Percentiles rank a stretch among this genome's conserved stretches.
Conservation (phyloP, 2,113 vertebrate genomes). For the Oreochromis spilurus region DNA sequence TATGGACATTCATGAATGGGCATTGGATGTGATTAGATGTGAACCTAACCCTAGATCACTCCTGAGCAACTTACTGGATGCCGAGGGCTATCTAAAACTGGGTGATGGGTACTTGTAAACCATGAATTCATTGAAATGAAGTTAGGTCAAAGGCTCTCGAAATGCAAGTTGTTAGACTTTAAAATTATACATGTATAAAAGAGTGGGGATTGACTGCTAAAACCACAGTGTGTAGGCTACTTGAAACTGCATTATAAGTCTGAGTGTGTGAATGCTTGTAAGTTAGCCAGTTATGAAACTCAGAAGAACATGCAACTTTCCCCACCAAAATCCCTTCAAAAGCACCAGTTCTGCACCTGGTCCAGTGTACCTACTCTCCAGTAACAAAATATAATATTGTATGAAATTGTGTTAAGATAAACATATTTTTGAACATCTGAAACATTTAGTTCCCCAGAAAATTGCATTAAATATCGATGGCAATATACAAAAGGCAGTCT, state of each 20-base stretch:
- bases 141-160: background rate
- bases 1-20: background rate
- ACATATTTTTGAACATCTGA: background rate
- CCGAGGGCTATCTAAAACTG: background rate
- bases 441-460: background rate
- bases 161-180: background rate
- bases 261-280: background rate
- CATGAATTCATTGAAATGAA: background rate
- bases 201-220: background rate
- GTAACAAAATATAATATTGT: background rate
- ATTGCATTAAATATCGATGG: too few relatives aligned
- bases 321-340: background rate
- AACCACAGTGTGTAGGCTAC: background rate
- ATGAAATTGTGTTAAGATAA: background rate
- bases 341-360: background rate
- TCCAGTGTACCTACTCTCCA: accelerated
- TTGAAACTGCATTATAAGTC: background rate
- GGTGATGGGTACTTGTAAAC: background rate
- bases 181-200: background rate
- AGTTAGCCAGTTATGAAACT: background rate
- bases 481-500: background rate
- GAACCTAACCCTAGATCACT: background rate
- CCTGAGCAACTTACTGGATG: background rate
- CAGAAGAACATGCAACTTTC: background rate
- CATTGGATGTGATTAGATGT: background rate